Conservation (phyloP, 2,888 invertebrate species). For the Sesia apiformis region DNA sequence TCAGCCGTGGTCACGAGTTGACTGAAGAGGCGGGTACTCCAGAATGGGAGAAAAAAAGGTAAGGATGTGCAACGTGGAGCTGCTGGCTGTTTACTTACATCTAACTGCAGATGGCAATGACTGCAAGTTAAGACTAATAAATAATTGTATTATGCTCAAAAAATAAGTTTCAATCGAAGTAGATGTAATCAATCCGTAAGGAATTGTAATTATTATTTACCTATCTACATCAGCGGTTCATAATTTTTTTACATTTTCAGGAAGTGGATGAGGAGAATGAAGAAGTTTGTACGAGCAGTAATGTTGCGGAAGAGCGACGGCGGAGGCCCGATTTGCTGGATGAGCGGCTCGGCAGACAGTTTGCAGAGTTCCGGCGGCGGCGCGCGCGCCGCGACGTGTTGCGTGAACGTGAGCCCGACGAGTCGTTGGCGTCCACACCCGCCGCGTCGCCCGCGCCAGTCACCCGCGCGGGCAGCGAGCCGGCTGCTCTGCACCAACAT, state of each 20-base stretch:
- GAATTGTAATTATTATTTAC: no score
- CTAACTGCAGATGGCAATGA: no score
- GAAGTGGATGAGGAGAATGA: constrained; percentile 81
- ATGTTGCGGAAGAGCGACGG: constrained; percentile 24
- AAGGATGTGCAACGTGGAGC: no score
- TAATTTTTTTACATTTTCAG: constrained; percentile 29
- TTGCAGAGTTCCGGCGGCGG: constrained; percentile 71
- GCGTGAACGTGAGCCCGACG: constrained; percentile 65
- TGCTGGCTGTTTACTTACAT: no score
- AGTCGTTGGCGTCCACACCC: constrained; percentile 41
- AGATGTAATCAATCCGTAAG: no score
- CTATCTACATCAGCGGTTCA: neutral
- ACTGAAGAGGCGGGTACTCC: no score
- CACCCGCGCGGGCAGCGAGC: constrained; percentile 24
- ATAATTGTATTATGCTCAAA: no score
- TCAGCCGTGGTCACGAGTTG: no score
- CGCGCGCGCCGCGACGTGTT: constrained; percentile 35
- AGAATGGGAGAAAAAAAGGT: no score
- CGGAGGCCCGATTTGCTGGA: constrained; percentile 67
- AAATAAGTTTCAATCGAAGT: no score
- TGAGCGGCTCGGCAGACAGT: constrained; percentile 66
- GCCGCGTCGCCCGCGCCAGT: constrained; percentile 21
- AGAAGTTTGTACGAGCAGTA: constrained; percentile 32
- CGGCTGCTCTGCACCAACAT: constrained; percentile 2
- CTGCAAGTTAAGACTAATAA: no score